phyloP scores from a whole-genome alignment of 2,113 vertebrate genomes.

The Mustelus asterias region DNA sequence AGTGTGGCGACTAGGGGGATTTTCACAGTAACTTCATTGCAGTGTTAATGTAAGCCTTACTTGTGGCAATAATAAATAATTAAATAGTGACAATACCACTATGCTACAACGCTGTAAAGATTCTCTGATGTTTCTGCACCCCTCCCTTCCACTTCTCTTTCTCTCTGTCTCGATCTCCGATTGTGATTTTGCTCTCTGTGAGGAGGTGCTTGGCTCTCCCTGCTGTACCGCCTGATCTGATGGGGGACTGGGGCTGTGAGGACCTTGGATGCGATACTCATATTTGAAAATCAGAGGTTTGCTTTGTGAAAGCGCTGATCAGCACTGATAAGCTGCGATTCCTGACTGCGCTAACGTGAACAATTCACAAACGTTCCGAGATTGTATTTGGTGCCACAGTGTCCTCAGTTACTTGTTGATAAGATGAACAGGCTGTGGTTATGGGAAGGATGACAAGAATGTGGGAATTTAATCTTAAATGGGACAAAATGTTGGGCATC shows the following conservation, averaged over 20 bases:
- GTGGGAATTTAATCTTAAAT: background rate
- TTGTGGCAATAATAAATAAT: too few relatives aligned
- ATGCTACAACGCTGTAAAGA: background rate
- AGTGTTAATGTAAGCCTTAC: too few relatives aligned
- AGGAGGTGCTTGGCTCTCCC: background rate
- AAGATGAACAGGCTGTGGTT: slow-evolving; percentile 8
- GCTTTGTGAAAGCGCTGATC: background rate
- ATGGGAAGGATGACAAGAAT: background rate
- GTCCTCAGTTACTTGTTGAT: background rate
- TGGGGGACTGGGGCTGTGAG: background rate
- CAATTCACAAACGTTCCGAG: background rate
- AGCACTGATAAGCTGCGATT: background rate
- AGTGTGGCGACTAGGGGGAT: too few relatives aligned
- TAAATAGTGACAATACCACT: too few relatives aligned
- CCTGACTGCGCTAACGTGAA: background rate
- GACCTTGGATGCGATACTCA: background rate
- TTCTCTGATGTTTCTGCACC: background rate
- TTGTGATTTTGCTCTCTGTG: background rate
- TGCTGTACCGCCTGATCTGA: background rate
- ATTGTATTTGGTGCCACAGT: background rate
- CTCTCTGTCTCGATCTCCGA: background rate
- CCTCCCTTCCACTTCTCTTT: background rate
- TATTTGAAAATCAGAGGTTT: background rate
- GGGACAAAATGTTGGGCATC: background rate
- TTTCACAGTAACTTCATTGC: too few relatives aligned